Evolutionary conservation across 2,113 vertebrate species (phyloP).

Genomic region (Stigmatopora nigra): DNA sequence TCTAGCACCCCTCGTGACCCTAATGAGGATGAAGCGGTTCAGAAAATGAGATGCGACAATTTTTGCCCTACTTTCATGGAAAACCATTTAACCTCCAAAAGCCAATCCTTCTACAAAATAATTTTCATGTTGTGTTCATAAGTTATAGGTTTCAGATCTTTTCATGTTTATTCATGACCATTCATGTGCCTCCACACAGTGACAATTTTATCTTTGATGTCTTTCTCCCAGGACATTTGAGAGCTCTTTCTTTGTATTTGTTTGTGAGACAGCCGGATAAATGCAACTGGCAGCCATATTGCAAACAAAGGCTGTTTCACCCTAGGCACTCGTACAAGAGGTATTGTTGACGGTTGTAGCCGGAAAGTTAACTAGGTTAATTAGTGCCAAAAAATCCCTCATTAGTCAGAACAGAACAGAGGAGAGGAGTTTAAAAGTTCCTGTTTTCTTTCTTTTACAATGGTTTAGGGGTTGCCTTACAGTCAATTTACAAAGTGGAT

Average conservation of each 20-base stretch:
- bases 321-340: conserved; percentile 45
- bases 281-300: conserved; percentile 52
- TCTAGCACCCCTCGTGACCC: too few relatives aligned
- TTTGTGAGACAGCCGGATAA: conserved; percentile 55
- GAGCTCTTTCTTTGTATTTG: conserved; percentile 46
- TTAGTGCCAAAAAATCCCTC: conserved; percentile 54
- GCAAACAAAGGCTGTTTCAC: conserved; percentile 53
- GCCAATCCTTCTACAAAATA: background rate
- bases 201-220: conserved; percentile 43
- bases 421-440: conserved; percentile 64
- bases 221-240: conserved; percentile 30
- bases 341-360: conserved; percentile 64
- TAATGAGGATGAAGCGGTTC: too few relatives aligned
- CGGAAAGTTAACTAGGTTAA: conserved; percentile 68
- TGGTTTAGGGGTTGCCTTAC: conserved; percentile 58
- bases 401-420: conserved; percentile 64
- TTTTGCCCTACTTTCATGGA: background rate
- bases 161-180: conserved; percentile 14
- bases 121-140: background rate
- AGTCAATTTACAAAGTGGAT: conserved; percentile 59
- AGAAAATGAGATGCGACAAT: too few relatives aligned
- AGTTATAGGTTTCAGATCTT: conserved; percentile 16
- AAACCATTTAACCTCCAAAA: background rate
- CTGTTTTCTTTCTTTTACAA: conserved; percentile 59
- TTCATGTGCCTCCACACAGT: conserved; percentile 8